These are phyloP conservation scores for Epizoanthus ramosus DNA, from an alignment of 92 coral and sea anemone genomes.

Conservation along the genomic window DNA sequence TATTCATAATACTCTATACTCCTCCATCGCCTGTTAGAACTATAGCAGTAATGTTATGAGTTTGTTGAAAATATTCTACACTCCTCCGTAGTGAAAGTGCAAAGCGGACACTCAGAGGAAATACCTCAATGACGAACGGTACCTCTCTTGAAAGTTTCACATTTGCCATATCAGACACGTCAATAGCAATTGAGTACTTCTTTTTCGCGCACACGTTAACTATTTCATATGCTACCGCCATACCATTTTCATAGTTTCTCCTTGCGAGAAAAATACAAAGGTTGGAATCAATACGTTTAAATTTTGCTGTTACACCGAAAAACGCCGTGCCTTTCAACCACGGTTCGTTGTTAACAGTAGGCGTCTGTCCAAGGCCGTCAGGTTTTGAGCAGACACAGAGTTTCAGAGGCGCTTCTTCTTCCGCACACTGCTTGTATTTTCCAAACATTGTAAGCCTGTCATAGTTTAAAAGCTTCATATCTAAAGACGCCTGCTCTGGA, in stretches of 20 bases:
- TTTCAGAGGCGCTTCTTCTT: conserved; percentile 11
- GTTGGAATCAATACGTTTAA: not conserved
- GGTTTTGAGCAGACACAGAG: conserved; percentile 44
- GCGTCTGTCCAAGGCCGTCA: not conserved
- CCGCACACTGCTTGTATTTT: conserved; percentile 38
- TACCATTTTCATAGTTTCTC: not conserved
- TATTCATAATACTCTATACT: not conserved
- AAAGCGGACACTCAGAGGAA: conserved; percentile 15
- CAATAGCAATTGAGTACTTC: not conserved
- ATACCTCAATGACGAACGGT: conserved; percentile 3
- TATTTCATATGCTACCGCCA: not conserved
- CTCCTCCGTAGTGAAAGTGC: not conserved
- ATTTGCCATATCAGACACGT: not conserved
- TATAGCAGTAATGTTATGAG: conserved; percentile 4
- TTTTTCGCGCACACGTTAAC: not conserved
- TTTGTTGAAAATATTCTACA: not conserved
- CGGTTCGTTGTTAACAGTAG: not conserved
- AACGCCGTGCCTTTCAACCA: not conserved
- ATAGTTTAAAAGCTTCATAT: conserved; percentile 5
- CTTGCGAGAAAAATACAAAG: not conserved
- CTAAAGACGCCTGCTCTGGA: conserved; percentile 19
- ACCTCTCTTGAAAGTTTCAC: not conserved
- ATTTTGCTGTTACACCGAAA: conserved; percentile 1
- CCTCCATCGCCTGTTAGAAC: not conserved
- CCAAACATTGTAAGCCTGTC: conserved; percentile 31